Conservation (phyloP, 2,113 vertebrate genomes). For the Barnardius zonarius region DNA sequence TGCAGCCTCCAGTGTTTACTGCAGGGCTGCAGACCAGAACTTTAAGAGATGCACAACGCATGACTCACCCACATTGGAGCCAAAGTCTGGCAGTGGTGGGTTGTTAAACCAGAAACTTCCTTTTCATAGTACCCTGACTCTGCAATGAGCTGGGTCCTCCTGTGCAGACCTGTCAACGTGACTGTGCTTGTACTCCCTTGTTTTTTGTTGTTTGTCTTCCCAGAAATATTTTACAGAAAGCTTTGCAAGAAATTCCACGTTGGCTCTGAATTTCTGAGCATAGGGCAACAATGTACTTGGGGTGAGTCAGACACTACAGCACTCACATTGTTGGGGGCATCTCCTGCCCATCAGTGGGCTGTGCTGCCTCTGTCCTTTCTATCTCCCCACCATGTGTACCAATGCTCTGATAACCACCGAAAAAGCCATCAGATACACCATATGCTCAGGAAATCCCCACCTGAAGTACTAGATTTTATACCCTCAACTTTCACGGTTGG, state of each 20-base stretch:
- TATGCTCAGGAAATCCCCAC: not conserved
- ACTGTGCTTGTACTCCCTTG: not conserved
- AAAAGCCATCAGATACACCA: not conserved
- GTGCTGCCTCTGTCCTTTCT: not conserved
- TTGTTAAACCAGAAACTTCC: not conserved
- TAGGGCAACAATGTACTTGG: rapidly evolving
- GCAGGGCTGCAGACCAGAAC: not conserved
- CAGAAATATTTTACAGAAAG: not conserved
- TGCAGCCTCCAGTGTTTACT: not conserved
- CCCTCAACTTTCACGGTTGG: not conserved
- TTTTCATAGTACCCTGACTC: rapidly evolving
- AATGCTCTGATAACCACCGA: not conserved
- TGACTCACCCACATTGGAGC: not conserved
- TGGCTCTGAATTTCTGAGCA: not conserved
- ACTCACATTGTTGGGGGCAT: rapidly evolving
- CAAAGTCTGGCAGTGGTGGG: not conserved
- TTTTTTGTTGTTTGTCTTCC: not conserved
- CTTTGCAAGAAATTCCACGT: not conserved
- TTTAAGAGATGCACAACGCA: not conserved
- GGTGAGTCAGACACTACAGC: rapidly evolving
- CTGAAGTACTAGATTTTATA: not conserved
- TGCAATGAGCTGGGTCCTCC: not conserved
- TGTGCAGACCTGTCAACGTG: not conserved
- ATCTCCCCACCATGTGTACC: too few species aligned
- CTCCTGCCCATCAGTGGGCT: rapidly evolving